Evolutionary conservation across 2,888 invertebrate species (phyloP).

Genomic region (Harmothoe impar): DNA sequence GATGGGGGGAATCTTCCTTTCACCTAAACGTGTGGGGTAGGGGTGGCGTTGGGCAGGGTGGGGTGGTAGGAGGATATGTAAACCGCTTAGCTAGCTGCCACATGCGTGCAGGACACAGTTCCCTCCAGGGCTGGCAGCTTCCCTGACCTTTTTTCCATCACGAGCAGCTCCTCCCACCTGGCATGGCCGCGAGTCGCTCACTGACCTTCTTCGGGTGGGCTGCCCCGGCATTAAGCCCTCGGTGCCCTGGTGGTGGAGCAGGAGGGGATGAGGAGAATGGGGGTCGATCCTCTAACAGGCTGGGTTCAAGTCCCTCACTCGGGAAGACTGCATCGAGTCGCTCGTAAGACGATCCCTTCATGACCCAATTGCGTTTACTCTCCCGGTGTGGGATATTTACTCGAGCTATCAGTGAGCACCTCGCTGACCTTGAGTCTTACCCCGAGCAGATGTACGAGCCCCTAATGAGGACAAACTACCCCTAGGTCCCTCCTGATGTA

Average conservation of each 20-base stretch:
- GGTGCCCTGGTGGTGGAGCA: background rate
- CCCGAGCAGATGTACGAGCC: background rate
- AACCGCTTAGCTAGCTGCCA: background rate
- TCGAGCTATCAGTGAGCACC: background rate
- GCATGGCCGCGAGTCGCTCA: background rate
- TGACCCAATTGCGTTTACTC: background rate
- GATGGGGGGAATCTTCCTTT: conserved; percentile 20
- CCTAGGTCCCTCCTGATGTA: background rate
- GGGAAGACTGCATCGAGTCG: background rate
- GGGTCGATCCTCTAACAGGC: background rate
- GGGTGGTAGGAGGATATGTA: background rate
- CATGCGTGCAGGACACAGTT: background rate
- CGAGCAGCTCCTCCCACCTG: background rate
- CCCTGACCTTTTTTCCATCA: background rate
- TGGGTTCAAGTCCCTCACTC: background rate
- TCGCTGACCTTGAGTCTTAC: background rate
- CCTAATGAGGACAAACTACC: conserved; percentile 20
- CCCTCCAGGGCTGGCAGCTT: background rate
- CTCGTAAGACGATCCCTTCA: background rate
- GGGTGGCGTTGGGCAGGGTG: too few species aligned
- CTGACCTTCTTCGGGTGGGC: background rate
- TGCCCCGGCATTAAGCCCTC: background rate
- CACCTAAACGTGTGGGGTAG: background rate
- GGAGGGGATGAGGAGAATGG: background rate
- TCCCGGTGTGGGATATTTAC: background rate